These are phyloP conservation scores for Cyanistes caeruleus DNA, from an alignment of 2,113 vertebrate genomes.

Conservation along the genomic window DNA sequence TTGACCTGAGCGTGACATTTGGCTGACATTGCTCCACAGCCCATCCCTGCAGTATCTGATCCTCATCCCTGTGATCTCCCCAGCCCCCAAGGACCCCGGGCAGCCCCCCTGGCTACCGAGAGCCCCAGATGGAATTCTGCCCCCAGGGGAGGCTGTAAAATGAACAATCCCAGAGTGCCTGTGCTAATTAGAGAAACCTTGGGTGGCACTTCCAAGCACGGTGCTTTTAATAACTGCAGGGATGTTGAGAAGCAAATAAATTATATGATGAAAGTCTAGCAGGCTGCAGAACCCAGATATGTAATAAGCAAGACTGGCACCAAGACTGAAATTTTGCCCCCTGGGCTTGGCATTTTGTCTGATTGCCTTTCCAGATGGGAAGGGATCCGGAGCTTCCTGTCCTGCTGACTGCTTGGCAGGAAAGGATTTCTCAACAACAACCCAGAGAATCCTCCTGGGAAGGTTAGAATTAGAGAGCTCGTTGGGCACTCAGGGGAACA, in stretches of 20 bases:
- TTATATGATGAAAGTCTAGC: constrained; percentile 49
- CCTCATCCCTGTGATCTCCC: neutral
- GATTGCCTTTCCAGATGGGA: constrained; percentile 46
- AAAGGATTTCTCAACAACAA: constrained; percentile 40
- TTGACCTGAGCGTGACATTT: neutral
- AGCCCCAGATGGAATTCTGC: neutral
- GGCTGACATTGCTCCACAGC: neutral
- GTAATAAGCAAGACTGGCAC: constrained; percentile 62
- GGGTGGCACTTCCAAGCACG: constrained; percentile 5
- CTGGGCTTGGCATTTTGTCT: constrained; percentile 36
- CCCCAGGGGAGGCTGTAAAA: constrained; percentile 46
- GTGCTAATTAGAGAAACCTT: constrained; percentile 51
- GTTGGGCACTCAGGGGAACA: neutral
- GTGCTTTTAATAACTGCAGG: constrained; percentile 61
- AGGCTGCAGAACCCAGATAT: constrained; percentile 50
- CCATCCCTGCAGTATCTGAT: constrained; percentile 21
- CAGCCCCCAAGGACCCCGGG: neutral
- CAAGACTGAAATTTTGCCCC: constrained; percentile 52
- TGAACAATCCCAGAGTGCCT: neutral
- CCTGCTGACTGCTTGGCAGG: constrained; percentile 13
- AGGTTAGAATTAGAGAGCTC: neutral
- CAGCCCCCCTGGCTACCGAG: neutral
- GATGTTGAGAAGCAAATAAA: constrained; percentile 68
- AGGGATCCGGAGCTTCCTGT: constrained; percentile 49
- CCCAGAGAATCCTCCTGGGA: constrained; percentile 3